These are phyloP conservation scores for Crocuta crocuta DNA, from an alignment of 2,113 vertebrate genomes.

Conservation along the genomic window DNA sequence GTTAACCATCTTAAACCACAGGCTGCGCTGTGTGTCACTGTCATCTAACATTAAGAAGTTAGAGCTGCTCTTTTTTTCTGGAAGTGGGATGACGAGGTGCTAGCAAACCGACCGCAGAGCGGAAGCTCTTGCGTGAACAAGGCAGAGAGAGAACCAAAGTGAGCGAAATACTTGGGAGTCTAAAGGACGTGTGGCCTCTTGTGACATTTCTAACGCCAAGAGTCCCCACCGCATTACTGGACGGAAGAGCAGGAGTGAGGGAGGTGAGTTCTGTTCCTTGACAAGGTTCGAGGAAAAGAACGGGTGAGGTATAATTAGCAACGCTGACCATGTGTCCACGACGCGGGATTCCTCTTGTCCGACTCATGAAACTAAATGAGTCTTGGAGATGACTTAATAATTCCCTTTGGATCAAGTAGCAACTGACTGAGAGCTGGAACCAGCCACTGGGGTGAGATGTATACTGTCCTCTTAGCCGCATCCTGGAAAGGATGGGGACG, in stretches of 20 bases:
- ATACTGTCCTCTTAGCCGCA: background rate
- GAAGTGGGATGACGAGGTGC: background rate
- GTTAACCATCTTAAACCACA: background rate
- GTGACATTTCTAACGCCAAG: background rate
- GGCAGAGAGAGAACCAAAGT: background rate
- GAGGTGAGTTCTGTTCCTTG: background rate
- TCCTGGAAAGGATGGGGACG: background rate
- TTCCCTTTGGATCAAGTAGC: background rate
- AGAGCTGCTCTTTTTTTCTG: slow-evolving; percentile 58
- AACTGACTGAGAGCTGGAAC: background rate
- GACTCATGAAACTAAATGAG: background rate
- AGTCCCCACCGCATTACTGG: background rate
- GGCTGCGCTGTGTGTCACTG: slow-evolving; percentile 45
- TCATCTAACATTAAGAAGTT: slow-evolving; percentile 71
- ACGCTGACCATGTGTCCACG: background rate
- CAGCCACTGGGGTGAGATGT: background rate
- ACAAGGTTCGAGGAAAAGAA: background rate
- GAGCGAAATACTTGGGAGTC: background rate
- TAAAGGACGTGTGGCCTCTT: background rate
- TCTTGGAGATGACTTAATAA: background rate
- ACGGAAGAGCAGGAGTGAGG: background rate
- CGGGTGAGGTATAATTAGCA: background rate
- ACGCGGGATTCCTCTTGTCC: background rate
- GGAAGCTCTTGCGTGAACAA: background rate
- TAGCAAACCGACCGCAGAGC: background rate